phyloP scores from a whole-genome alignment of 2,888 invertebrate species.

The Agriopis marginaria region DNA sequence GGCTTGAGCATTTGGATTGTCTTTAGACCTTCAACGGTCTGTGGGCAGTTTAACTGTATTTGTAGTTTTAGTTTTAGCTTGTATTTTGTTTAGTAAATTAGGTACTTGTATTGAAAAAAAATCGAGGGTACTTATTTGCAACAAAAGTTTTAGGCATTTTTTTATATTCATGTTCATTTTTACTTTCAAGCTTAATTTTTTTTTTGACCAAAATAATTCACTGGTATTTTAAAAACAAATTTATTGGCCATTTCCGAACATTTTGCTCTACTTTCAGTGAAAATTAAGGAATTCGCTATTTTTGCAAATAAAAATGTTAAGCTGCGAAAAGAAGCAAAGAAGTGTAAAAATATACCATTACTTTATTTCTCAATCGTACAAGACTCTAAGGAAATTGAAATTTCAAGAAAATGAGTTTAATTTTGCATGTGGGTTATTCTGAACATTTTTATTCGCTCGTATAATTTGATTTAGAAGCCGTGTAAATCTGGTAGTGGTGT shows the following conservation, averaged over 20 bases:
- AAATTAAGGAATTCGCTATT: not conserved
- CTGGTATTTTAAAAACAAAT: no score
- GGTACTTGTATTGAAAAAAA: no score
- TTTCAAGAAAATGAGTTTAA: not conserved
- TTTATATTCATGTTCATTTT: no score
- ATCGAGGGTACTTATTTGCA: no score
- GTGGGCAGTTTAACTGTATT: no score
- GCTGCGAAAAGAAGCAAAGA: not conserved
- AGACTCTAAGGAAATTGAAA: constrained; percentile 1
- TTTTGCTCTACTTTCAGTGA: not conserved
- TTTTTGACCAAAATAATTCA: no score
- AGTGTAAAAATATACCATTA: not conserved
- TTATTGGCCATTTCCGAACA: not conserved
- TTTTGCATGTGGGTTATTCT: not conserved
- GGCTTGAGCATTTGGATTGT: no score
- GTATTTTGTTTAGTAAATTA: no score
- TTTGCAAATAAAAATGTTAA: not conserved
- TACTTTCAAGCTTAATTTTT: no score
- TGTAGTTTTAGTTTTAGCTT: no score
- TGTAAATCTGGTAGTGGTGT: not conserved
- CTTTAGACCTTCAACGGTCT: no score
- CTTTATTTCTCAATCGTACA: not conserved
- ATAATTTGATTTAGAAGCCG: constrained; percentile 3
- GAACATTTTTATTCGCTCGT: constrained; percentile 1
- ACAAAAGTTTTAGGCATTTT: no score